These are phyloP conservation scores for Takifugu ocellatus DNA, from an alignment of 2,797 vertebrate species.

Conservation along the genomic window DNA sequence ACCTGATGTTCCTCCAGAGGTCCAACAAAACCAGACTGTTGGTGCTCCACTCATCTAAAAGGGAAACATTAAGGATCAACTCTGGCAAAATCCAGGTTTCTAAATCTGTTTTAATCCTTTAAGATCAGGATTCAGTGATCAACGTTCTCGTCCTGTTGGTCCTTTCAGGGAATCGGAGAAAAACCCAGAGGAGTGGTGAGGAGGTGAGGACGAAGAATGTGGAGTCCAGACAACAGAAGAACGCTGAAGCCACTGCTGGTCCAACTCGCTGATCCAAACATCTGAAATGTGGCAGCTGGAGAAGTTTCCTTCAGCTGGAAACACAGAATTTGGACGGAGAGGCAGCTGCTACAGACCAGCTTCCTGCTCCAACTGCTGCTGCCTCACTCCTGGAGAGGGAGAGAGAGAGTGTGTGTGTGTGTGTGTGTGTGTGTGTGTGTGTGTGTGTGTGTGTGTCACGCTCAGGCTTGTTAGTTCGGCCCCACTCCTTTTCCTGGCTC, in stretches of 20 bases:
- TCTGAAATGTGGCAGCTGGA: background rate
- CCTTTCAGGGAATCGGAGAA: no score
- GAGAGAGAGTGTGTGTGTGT: background rate
- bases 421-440: background rate
- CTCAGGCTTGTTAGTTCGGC: constrained; percentile 49
- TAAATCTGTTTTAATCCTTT: no score
- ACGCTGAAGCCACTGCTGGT: background rate
- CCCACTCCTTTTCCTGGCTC: constrained; percentile 39
- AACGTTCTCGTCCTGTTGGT: no score
- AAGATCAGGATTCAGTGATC: no score
- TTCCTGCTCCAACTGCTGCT: constrained; percentile 14
- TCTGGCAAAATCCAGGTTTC: no score
- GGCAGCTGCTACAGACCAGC: background rate
- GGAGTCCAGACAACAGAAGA: background rate
- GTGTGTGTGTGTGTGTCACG: constrained; percentile 16
- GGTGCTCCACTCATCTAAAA: no score
- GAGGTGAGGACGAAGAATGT: background rate
- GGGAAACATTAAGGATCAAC: no score
- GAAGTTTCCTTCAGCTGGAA: constrained; percentile 14
- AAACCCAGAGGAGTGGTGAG: background rate
- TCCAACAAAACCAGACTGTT: no score
- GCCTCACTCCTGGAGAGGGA: background rate
- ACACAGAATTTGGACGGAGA: background rate
- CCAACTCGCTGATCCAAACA: background rate
- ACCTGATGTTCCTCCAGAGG: no score